phyloP scores from a whole-genome alignment of 2,888 invertebrate genomes.

The Mechanitis messenoides region DNA sequence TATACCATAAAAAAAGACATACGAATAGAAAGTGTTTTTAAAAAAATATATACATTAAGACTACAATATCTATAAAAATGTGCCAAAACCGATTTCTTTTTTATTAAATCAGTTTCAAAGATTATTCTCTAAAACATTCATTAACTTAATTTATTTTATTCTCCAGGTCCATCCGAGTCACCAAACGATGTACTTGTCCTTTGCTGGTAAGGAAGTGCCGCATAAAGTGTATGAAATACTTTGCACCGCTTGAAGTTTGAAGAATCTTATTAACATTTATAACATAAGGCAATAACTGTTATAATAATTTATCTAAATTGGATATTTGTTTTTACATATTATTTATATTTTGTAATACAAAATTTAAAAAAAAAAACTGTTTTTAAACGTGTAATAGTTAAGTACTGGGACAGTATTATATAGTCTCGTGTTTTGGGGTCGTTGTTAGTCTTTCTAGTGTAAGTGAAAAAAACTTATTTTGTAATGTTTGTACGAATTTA shows the following conservation, averaged over 20 bases:
- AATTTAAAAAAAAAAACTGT: constrained; percentile 4
- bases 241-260: constrained; percentile 42
- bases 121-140: no score
- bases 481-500: constrained; percentile 15
- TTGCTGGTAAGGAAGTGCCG: constrained; percentile 55
- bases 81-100: no score
- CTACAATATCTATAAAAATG: no score
- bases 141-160: constrained; percentile 2
- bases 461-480: constrained; percentile 12
- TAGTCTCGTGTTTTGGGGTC: neutral
- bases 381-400: neutral
- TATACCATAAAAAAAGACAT: no score
- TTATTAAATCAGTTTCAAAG: no score
- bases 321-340: neutral
- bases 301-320: no score
- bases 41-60: no score
- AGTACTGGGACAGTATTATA: constrained; percentile 1
- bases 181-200: constrained; percentile 58
- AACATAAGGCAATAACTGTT: no score
- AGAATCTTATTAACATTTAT: neutral
- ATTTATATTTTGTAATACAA: neutral
- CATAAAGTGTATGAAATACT: constrained; percentile 57
- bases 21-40: no score
- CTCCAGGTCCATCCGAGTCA: constrained; percentile 65
- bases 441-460: constrained; percentile 1